These are phyloP conservation scores for Dolichopus griseipennis DNA, from an alignment of 2,888 invertebrate species.

Conservation along the genomic window DNA sequence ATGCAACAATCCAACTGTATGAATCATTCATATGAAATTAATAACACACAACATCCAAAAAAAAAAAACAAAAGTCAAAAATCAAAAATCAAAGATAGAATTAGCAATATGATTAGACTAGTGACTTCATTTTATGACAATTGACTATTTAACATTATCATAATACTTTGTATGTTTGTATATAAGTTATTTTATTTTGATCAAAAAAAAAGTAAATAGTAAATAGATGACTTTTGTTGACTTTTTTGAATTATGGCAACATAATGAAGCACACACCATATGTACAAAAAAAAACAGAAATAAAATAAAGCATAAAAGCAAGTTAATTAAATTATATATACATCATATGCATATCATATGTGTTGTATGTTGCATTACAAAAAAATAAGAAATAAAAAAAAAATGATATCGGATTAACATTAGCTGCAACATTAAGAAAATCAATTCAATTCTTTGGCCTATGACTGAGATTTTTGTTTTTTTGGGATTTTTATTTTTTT, in stretches of 20 bases:
- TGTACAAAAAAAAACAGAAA: background rate
- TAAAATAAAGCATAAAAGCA: background rate
- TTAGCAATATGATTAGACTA: background rate
- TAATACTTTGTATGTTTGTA: background rate
- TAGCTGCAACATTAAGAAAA: too few relatives aligned
- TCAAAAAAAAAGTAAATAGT: background rate
- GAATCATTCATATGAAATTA: background rate
- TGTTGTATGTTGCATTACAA: too few relatives aligned
- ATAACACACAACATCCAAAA: background rate
- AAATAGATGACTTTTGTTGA: too few relatives aligned
- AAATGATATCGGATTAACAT: too few relatives aligned
- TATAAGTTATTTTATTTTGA: too few relatives aligned
- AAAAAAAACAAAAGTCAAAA: background rate
- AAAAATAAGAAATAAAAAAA: too few relatives aligned
- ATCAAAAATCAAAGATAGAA: background rate
- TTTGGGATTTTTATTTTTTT: too few relatives aligned
- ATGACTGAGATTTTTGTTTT: too few relatives aligned
- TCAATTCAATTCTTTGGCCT: too few relatives aligned
- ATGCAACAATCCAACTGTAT: background rate
- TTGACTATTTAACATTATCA: background rate
- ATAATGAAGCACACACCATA: background rate
- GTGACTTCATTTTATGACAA: background rate
- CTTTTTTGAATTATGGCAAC: background rate
- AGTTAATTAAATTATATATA: too few relatives aligned
- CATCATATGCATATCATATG: too few relatives aligned